A percentile compares a stretch with the other conserved stretches of the same genome.
These are phyloP conservation scores for Proisotoma minuta DNA, from an alignment of 2,888 invertebrate species.

Conservation along the genomic window DNA sequence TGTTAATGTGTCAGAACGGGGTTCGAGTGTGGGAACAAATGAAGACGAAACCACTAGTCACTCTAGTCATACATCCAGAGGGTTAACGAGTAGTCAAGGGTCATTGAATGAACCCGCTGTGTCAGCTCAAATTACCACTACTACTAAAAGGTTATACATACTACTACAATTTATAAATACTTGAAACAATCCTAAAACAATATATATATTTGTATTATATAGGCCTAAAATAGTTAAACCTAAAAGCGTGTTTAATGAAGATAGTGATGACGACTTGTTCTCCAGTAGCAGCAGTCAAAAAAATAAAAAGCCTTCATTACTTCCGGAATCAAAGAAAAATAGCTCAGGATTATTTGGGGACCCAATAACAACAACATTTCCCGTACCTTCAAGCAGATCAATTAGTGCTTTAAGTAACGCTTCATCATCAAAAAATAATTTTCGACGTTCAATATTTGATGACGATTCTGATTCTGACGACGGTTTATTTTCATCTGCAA, in stretches of 20 bases:
- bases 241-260: constrained; percentile 27
- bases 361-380: too few relatives aligned
- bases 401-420: constrained; percentile 4
- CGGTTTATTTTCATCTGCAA: constrained; percentile 29
- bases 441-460: constrained; percentile 39
- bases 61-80: constrained; percentile 21
- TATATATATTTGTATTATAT: background rate
- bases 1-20: background rate
- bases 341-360: too few relatives aligned
- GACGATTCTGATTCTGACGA: constrained; percentile 47
- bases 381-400: background rate
- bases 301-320: background rate
- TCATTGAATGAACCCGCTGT: constrained; percentile 14
- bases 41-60: constrained; percentile 26
- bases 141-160: background rate
- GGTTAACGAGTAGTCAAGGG: constrained; percentile 20
- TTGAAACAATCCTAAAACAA: background rate
- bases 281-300: too few relatives aligned
- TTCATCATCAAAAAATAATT: background rate
- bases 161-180: background rate
- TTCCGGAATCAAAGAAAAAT: too few relatives aligned
- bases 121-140: background rate
- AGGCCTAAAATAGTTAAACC: constrained; percentile 5
- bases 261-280: constrained; percentile 35
- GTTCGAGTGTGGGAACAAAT: constrained; percentile 1